Conservation (phyloP, 2,797 vertebrate genomes). For the Manis crassicaudata region DNA sequence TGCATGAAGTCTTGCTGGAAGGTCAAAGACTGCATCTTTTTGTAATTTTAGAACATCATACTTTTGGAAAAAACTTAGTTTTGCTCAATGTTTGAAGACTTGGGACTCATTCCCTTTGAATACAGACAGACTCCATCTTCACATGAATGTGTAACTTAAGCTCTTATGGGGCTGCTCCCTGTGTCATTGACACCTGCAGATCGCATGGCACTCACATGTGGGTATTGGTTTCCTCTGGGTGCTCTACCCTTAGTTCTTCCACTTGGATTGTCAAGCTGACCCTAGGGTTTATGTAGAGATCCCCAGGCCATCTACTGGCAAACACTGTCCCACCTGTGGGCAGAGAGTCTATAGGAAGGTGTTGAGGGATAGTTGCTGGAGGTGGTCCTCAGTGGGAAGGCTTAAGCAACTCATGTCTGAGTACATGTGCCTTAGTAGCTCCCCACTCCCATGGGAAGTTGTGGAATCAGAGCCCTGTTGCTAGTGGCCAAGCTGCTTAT, state of each 20-base stretch:
- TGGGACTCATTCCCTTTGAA: background rate
- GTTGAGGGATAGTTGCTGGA: background rate
- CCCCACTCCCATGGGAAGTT: background rate
- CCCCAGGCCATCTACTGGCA: background rate
- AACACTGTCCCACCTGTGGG: background rate
- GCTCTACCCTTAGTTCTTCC: background rate
- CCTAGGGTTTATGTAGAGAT: background rate
- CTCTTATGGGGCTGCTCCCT: background rate
- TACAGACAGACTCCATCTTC: background rate
- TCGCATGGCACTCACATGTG: background rate
- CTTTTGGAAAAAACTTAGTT: constrained; percentile 47
- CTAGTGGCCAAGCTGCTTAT: background rate
- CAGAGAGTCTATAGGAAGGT: background rate
- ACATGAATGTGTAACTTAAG: background rate
- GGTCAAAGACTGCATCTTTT: background rate
- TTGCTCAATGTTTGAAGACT: constrained; percentile 41
- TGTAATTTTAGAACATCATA: background rate
- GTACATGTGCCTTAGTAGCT: background rate
- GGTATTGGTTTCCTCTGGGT: background rate
- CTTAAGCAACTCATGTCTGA: constrained; percentile 15
- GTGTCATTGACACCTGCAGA: background rate
- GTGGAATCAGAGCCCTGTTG: background rate
- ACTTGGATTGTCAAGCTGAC: constrained; percentile 14
- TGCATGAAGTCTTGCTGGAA: background rate
- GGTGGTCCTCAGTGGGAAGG: background rate